phyloP scores from a whole-genome alignment of 2,797 vertebrate genomes.

The Helarctos malayanus region DNA sequence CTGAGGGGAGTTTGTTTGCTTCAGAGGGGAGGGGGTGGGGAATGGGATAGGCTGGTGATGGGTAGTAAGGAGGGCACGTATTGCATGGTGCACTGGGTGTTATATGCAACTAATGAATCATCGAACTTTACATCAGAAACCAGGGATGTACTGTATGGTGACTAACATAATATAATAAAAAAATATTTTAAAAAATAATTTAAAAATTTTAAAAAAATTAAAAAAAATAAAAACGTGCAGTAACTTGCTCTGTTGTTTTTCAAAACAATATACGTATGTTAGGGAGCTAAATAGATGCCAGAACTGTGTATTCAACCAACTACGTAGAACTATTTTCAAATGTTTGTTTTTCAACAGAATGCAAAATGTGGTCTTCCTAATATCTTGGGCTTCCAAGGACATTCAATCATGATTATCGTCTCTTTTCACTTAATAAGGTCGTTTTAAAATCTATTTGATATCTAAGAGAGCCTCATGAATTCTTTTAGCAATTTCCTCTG shows the following conservation, averaged over 20 bases:
- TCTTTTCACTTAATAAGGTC: constrained; percentile 73
- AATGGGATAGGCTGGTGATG: too few species aligned
- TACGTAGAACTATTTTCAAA: constrained; percentile 64
- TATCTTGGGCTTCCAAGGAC: constrained; percentile 73
- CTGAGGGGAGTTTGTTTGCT: too few species aligned
- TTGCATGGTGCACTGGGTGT: too few species aligned
- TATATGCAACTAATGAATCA: too few species aligned
- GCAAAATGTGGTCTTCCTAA: constrained; percentile 65
- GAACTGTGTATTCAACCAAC: neutral
- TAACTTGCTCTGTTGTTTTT: constrained; percentile 55
- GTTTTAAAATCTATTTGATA: constrained; percentile 76
- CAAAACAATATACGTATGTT: constrained; percentile 24
- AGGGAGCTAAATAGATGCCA: neutral
- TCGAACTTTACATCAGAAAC: too few species aligned
- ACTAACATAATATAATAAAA: too few species aligned
- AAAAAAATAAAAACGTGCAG: neutral
- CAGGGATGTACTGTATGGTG: too few species aligned
- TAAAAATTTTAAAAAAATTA: too few species aligned
- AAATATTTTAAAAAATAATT: too few species aligned
- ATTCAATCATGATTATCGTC: constrained; percentile 70
- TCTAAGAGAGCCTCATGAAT: constrained; percentile 65
- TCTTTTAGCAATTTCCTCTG: constrained; percentile 76
- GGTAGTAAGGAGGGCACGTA: too few species aligned
- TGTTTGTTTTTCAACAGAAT: constrained; percentile 68
- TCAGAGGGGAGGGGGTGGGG: too few species aligned